Base-by-base conservation (phyloP, 2,113 vertebrate species). In the Morone saxatilis region DNA sequence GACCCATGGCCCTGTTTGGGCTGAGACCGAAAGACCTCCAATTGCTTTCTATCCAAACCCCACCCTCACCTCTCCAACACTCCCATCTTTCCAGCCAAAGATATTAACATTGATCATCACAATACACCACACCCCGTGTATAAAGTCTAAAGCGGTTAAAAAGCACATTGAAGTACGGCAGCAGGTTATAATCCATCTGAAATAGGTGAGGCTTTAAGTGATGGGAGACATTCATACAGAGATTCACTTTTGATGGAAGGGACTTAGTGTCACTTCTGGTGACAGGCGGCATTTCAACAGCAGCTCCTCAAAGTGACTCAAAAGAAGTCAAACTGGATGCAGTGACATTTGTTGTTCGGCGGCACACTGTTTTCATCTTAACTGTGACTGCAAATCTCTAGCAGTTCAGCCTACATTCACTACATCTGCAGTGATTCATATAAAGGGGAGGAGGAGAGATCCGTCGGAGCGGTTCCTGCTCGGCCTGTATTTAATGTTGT, bases 291-390 rank as follows among this genome's bases (percentile, higher is more conserved):
- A 20, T 50, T 56, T 84, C 77, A 84, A 71, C 59, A 62, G 66
- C 3, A 14, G 50, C 76, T 92, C 83, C 71, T 86, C 88, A 72
- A 65, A 71, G 80, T 74, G 69, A 80, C 71, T 83, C 62, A 61
- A 45, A 87, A 83, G 81, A 76, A 73, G 85, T 78, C 81, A 86
- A 83, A 88, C 83, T 66, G 84, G 88, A 81, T 86, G 78, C 50
- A 22, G 60, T 40, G 77, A 62, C 53, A 51, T 84, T 88, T 88
- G 60, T 74, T 82, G 76, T 71, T 69, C 51, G 48, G 70, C 56
- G 4, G 62, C 80, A 40, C 36, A 17, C 13, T 3, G 51, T 54
- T 83, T 70, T 84, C 59, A 80, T 87, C 72, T 82, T 4, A 50
- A 45, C 69, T 47, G 10, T 31, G 77, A 67, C 56, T 84, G n/a